Evolutionary conservation across 2,797 vertebrate species (phyloP).

Genomic region (Tragopan temminckii): DNA sequence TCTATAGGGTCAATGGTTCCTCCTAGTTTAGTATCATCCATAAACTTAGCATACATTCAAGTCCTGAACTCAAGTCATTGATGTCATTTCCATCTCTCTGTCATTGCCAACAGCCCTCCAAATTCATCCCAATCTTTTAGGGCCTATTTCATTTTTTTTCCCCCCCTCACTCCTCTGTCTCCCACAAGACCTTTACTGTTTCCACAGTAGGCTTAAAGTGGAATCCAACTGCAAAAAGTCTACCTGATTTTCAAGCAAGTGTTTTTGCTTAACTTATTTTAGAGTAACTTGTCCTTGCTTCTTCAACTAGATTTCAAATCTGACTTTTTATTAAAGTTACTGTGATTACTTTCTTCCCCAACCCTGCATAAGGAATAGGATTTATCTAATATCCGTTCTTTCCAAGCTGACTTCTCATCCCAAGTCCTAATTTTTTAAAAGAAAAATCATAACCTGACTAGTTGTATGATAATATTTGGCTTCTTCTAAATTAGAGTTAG

Average conservation of each 20-base stretch:
- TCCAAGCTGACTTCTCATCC: conserved; percentile 10
- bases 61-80: not conserved
- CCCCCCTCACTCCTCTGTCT: not conserved
- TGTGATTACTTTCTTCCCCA: conserved; percentile 22
- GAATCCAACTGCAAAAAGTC: not conserved
- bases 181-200: not conserved
- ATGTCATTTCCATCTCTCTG: not conserved
- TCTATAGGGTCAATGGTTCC: not conserved
- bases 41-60: not conserved
- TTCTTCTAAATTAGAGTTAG: conserved; percentile 20
- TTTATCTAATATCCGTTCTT: conserved; percentile 51
- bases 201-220: not conserved
- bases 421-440: not conserved
- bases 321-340: conserved; percentile 20
- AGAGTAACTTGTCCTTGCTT: not conserved
- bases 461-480: not conserved
- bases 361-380: not conserved
- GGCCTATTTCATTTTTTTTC: not conserved
- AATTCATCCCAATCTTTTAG: not conserved
- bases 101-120: not conserved
- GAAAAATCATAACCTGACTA: not conserved
- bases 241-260: not conserved
- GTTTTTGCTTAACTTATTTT: not conserved
- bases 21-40: not conserved
- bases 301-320: not conserved